These are phyloP conservation scores for Itoplectis maculator DNA, from an alignment of 2,888 invertebrate genomes.

Conservation along the genomic window DNA sequence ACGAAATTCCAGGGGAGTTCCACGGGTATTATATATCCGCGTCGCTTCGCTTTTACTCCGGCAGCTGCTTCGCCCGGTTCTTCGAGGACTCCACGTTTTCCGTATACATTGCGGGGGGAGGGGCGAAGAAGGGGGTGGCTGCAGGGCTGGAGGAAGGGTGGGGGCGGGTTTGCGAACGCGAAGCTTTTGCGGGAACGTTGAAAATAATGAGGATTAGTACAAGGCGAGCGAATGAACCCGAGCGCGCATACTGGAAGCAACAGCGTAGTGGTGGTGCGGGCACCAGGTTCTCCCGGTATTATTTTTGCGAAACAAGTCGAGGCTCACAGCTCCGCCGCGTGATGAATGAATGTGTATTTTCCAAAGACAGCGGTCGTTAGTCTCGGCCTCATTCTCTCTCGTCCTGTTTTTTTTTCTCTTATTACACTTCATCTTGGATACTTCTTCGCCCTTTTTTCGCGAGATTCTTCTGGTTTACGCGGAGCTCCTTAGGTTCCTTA, in stretches of 20 bases:
- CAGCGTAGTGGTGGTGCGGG: constrained; percentile 8
- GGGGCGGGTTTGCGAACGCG: constrained; percentile 30
- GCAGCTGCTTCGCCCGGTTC: constrained; percentile 47
- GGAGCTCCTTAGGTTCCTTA: background rate
- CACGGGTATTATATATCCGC: constrained; percentile 47
- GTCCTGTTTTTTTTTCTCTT: constrained; percentile 8
- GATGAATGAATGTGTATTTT: constrained; percentile 64
- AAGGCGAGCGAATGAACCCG: constrained; percentile 41
- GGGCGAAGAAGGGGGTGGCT: no score
- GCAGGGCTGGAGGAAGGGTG: no score
- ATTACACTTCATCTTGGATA: constrained; percentile 18
- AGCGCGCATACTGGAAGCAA: constrained; percentile 9
- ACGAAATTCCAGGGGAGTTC: constrained; percentile 54
- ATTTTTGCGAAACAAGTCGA: constrained; percentile 47
- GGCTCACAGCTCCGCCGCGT: constrained; percentile 30
- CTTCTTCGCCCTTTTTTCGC: background rate
- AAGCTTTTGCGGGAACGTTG: constrained; percentile 56
- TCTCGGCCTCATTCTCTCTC: constrained; percentile 40
- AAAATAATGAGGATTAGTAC: constrained; percentile 65
- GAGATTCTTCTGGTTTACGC: constrained; percentile 4
- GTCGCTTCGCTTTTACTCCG: constrained; percentile 39
- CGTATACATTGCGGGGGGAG: constrained; percentile 8
- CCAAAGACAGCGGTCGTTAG: constrained; percentile 62
- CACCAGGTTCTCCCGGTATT: constrained; percentile 57
- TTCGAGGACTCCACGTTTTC: constrained; percentile 22